Evolutionary conservation across 2,113 vertebrate species (phyloP), one percentile per base, ranked within the genome.

Genomic region (Notothenia rossii): DNA sequence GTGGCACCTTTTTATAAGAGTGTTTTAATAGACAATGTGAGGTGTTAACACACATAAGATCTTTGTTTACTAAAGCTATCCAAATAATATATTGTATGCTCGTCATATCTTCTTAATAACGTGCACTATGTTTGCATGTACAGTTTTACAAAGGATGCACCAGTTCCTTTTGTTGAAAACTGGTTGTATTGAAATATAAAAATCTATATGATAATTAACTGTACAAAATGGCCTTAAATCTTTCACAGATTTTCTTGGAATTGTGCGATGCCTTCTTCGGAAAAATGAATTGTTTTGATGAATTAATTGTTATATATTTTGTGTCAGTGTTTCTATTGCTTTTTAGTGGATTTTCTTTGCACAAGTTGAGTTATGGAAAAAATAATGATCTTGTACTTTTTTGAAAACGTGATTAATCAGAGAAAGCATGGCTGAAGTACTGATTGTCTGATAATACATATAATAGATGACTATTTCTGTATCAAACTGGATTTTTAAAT

Each of bases 201-300:
- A 69, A 67, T 86, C 83, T 79, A 79, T 88, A 87, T 89, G 81
- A 89, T 88, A 89, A 86, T 95, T 83, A 89, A 95, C 94, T 96
- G 95, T 98, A 98, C 96, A 97, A 96, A 92, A 98, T 97, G 95
- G 98, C 97, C 98, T 99, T 99, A 99, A 98, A 92, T 96, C 95
- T 96, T 95, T 97, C 96, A 97, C 96, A 93, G 89, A 96, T 95
- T 94, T 89, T 97, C 94, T 95, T 95, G 94, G 92, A 97, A 95
- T 97, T 96, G 96, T 97, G 96, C 93, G 93, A 96, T 97, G 97
- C 97, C 97, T 99, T 98, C 93, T 95, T 97, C 91, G 93, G 87
- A 95, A 95, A 92, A 92, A 94, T 91, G 88, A 89, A 87, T 93
- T 90, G 93, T 93, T 94, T 87, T 85, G 77, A 88, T 58, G 69